Percentiles rank a stretch among this genome's conserved stretches.
Evolutionary conservation across 2,797 vertebrate species (phyloP).

Genomic region (Tokudaia muenninki): DNA sequence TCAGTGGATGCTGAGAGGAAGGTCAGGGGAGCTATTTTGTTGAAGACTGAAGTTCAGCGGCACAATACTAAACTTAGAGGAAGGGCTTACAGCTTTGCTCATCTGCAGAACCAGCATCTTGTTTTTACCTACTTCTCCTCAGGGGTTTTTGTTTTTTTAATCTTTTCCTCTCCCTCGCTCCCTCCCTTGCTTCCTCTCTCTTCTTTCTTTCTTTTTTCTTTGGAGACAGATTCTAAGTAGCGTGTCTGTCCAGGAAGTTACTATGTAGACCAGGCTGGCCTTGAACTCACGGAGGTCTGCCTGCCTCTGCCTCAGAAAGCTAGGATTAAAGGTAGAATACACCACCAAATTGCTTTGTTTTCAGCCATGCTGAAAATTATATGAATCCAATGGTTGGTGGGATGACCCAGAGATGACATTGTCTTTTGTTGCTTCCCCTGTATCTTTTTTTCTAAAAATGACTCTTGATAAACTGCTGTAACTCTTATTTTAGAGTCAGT

Average conservation of each 20-base stretch:
- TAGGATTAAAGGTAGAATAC: background rate
- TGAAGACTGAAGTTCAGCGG: background rate
- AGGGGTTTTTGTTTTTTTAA: background rate
- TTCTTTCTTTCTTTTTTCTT: background rate
- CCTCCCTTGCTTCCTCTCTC: background rate
- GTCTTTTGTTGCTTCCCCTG: background rate
- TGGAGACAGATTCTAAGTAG: background rate
- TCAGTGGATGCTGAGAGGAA: background rate
- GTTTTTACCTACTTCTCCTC: background rate
- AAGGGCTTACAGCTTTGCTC: background rate
- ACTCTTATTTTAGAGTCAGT: slow-evolving; percentile 6
- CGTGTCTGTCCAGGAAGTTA: background rate
- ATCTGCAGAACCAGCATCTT: slow-evolving; percentile 15
- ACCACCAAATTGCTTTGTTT: background rate
- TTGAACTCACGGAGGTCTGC: background rate
- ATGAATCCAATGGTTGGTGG: background rate
- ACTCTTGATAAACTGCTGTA: background rate
- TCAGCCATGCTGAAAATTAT: slow-evolving; percentile 7
- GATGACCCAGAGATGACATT: background rate
- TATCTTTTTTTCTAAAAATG: background rate
- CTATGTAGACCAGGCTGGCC: background rate
- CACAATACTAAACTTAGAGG: background rate
- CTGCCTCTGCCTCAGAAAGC: background rate
- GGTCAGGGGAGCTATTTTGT: background rate
- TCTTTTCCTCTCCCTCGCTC: background rate